Evolutionary conservation across 2,888 invertebrate genomes (phyloP).

Genomic region (Athalia circularis): DNA sequence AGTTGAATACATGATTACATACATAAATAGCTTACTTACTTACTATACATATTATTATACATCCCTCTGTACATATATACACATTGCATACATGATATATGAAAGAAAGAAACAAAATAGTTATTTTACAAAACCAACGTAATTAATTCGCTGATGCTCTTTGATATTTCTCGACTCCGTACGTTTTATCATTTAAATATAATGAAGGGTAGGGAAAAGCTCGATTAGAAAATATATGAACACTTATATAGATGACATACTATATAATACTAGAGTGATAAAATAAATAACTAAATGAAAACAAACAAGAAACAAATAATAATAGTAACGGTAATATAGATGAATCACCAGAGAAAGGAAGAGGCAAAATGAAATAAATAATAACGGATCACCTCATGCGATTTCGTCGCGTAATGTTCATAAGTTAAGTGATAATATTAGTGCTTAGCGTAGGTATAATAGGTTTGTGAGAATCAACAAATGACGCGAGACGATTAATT

Average conservation of each 20-base stretch:
- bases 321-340: neutral
- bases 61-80: neutral
- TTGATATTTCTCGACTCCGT: neutral
- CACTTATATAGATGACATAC: too few relatives aligned
- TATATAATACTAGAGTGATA: too few relatives aligned
- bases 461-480: neutral
- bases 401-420: constrained; percentile 24
- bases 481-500: too few relatives aligned
- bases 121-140: neutral
- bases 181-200: neutral
- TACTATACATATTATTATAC: neutral
- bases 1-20: neutral
- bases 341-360: neutral
- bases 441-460: constrained; percentile 12
- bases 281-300: neutral
- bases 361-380: neutral
- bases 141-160: neutral
- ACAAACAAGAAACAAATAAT: neutral
- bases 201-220: neutral
- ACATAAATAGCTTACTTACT: neutral
- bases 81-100: neutral
- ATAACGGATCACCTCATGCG: constrained; percentile 13
- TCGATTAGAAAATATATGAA: too few relatives aligned
- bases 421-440: constrained; percentile 35
- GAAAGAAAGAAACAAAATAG: neutral